A percentile compares a stretch with the other conserved stretches of the same genome.
Conservation (phyloP, 2,797 vertebrate genomes). For the Scyliorhinus canicula region DNA sequence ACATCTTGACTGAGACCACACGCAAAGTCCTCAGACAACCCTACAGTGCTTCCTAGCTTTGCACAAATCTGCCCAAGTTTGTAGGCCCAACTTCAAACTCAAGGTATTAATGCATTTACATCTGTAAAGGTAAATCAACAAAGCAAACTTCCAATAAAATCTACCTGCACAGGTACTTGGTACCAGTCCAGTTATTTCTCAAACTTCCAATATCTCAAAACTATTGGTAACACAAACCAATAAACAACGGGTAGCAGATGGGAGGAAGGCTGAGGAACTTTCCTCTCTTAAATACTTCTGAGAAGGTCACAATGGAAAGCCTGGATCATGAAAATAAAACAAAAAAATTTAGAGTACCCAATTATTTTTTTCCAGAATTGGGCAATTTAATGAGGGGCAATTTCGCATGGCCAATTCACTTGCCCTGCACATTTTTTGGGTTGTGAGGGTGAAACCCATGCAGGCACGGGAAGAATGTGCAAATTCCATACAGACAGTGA, state of each 20-base stretch:
- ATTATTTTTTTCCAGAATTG: too few species aligned
- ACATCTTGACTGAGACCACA: not conserved
- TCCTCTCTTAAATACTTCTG: not conserved
- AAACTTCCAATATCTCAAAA: not conserved
- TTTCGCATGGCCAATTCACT: too few species aligned
- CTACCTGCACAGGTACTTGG: not conserved
- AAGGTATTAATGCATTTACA: not conserved
- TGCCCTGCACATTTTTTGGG: too few species aligned
- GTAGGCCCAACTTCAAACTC: not conserved
- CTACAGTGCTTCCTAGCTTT: not conserved
- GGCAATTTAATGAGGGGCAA: too few species aligned
- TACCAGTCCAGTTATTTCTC: not conserved
- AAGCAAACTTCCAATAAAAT: slow-evolving; percentile 12
- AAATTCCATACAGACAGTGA: too few species aligned
- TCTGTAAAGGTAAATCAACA: not conserved
- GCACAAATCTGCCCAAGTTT: not conserved
- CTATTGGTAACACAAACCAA: not conserved
- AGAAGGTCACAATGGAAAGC: not conserved
- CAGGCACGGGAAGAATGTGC: too few species aligned
- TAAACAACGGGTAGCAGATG: not conserved
- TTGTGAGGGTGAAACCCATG: too few species aligned
- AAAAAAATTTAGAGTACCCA: too few species aligned
- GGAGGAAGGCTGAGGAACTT: too few species aligned
- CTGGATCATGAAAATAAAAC: not conserved
- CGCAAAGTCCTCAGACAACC: not conserved